Percentiles rank a stretch among this genome's conserved stretches.
Conservation (phyloP, 2,797 vertebrate genomes). For the Myotis daubentonii region DNA sequence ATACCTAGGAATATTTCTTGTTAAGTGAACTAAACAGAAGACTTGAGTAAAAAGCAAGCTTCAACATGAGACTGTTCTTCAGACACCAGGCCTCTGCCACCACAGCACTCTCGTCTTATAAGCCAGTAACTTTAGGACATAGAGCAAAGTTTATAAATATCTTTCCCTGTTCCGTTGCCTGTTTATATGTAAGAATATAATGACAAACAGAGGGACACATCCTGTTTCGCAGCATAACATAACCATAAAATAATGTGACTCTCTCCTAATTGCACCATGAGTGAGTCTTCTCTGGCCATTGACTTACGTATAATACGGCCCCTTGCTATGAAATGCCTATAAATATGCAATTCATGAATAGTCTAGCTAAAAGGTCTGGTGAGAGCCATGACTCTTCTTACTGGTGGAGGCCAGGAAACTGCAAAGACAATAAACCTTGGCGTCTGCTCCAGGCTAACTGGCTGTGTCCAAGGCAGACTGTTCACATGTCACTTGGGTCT, state of each 20-base stretch:
- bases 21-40: not conserved
- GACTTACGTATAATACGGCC: not conserved
- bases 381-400: conserved; percentile 35
- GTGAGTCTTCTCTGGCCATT: conserved; percentile 34
- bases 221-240: conserved; percentile 32
- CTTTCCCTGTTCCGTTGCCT: not conserved
- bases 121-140: not conserved
- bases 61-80: not conserved
- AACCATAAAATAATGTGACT: conserved; percentile 48
- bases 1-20: not conserved
- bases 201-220: conserved; percentile 60
- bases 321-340: conserved; percentile 53
- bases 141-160: conserved; percentile 46
- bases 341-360: conserved; percentile 42
- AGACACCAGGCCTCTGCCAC: not conserved
- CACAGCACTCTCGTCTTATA: not conserved
- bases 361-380: conserved; percentile 44
- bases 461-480: not conserved
- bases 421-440: conserved; percentile 66
- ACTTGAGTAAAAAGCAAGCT: not conserved
- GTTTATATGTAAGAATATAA: conserved; percentile 35
- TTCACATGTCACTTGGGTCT: conserved; percentile 48
- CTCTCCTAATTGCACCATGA: conserved; percentile 30
- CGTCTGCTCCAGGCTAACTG: conserved; percentile 47
- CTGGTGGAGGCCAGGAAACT: conserved; percentile 38